A percentile compares a stretch with the other conserved stretches of the same genome.
These are phyloP conservation scores for Lacerta agilis DNA, from an alignment of 2,797 vertebrate genomes.

Conservation along the genomic window DNA sequence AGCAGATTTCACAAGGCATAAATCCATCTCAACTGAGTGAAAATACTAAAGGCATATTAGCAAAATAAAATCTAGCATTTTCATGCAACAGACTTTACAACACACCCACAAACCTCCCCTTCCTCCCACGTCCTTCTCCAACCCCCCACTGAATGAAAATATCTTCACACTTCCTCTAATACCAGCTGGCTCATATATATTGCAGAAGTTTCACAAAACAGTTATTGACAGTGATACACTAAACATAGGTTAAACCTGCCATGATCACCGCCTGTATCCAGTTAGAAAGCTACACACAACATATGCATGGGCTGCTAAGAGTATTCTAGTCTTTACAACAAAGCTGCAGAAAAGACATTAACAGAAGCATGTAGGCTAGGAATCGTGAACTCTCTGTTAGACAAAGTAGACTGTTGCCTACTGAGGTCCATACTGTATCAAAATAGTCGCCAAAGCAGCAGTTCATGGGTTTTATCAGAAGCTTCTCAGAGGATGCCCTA, in stretches of 20 bases:
- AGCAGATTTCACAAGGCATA: conserved; percentile 38
- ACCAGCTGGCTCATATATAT: conserved; percentile 76
- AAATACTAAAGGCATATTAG: conserved; percentile 52
- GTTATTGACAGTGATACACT: conserved; percentile 70
- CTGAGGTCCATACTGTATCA: not conserved
- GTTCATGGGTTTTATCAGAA: not conserved
- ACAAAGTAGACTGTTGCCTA: not conserved
- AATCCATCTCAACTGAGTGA: conserved; percentile 45
- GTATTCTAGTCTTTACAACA: rapidly evolving
- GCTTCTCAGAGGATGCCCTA: not conserved
- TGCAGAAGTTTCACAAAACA: conserved; percentile 65
- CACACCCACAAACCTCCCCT: conserved; percentile 70
- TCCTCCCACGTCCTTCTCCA: conserved; percentile 58
- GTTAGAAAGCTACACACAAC: conserved; percentile 9
- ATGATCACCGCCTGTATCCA: conserved; percentile 30
- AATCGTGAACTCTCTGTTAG: not conserved
- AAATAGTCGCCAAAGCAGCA: not conserved
- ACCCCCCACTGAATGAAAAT: conserved; percentile 44
- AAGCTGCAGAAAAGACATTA: not conserved
- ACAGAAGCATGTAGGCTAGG: rapidly evolving
- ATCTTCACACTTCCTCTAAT: conserved; percentile 78
- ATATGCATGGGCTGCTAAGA: not conserved
- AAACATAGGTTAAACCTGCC: conserved; percentile 60
- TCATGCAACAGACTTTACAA: conserved; percentile 64
- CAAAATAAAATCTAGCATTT: conserved; percentile 62